Conservation (phyloP, 2,113 vertebrate species). For the Panthera uncia region DNA sequence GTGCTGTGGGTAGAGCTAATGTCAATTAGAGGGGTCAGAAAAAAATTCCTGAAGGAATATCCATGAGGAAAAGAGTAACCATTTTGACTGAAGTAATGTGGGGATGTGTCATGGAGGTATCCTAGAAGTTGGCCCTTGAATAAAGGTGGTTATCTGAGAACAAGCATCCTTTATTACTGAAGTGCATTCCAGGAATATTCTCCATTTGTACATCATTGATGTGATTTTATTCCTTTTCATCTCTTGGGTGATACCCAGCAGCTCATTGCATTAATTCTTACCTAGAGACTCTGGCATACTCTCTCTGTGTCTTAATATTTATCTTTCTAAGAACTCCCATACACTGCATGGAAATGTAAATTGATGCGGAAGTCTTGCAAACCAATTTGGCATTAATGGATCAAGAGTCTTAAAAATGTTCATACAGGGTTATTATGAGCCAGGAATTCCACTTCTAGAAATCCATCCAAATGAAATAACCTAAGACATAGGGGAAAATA, state of each 20-base stretch:
- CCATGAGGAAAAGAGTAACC: background rate
- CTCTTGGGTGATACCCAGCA: background rate
- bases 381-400: slow-evolving; percentile 73
- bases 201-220: background rate
- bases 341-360: slow-evolving; percentile 41
- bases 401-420: slow-evolving; percentile 72
- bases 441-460: slow-evolving; percentile 59
- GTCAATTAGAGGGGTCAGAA: background rate
- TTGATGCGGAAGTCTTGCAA: slow-evolving; percentile 53
- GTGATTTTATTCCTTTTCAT: slow-evolving; percentile 15
- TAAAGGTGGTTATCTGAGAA: background rate
- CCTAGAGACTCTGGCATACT: slow-evolving; percentile 10
- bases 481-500: slow-evolving; percentile 51
- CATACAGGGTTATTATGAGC: slow-evolving; percentile 58
- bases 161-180: background rate
- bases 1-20: background rate
- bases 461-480: slow-evolving; percentile 70
- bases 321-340: slow-evolving; percentile 61
- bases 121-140: background rate
- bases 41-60: background rate
- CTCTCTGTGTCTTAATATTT: slow-evolving; percentile 46
- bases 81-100: background rate
- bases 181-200: background rate
- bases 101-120: rapidly evolving
- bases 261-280: slow-evolving; percentile 53